Evolutionary conservation across 2,888 invertebrate species (phyloP).

Genomic region (Tenthredo scrophulariae): DNA sequence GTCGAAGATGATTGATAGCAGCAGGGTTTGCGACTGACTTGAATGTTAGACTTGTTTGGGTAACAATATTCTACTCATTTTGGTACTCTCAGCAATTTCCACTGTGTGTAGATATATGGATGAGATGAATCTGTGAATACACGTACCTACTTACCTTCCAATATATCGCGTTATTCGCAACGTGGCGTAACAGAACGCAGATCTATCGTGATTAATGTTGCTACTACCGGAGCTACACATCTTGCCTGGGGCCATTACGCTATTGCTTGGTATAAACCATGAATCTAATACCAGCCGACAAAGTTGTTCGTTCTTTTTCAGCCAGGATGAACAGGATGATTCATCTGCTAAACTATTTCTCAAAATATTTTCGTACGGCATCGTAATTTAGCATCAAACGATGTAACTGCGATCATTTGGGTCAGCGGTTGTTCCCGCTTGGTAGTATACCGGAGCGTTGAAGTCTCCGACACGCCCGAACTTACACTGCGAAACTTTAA

Average conservation of each 20-base stretch:
- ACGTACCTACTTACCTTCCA: conserved; percentile 16
- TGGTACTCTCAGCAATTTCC: neutral
- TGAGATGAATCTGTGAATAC: neutral
- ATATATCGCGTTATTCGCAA: conserved; percentile 25
- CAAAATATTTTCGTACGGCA: conserved; percentile 48
- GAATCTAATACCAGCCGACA: conserved; percentile 1
- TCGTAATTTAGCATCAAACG: conserved; percentile 41
- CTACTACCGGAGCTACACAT: conserved; percentile 54
- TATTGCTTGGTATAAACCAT: conserved; percentile 15
- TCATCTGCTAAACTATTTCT: conserved; percentile 4
- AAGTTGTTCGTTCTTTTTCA: conserved; percentile 15
- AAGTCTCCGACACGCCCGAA: conserved; percentile 48
- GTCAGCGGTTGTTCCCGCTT: conserved; percentile 55
- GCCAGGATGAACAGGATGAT: neutral
- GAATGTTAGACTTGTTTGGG: conserved; percentile 15
- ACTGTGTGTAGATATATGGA: neutral
- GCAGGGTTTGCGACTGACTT: conserved; percentile 58
- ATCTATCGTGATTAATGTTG: conserved; percentile 65
- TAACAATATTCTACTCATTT: conserved; percentile 38
- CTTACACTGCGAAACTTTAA: conserved; percentile 62
- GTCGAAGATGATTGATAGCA: conserved; percentile 69
- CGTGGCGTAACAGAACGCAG: conserved; percentile 50
- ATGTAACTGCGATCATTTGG: conserved; percentile 58
- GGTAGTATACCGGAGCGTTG: conserved; percentile 11
- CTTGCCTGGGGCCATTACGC: conserved; percentile 51